Base-by-base conservation (phyloP, 2,113 vertebrate species). In the Elephantulus edwardii region DNA sequence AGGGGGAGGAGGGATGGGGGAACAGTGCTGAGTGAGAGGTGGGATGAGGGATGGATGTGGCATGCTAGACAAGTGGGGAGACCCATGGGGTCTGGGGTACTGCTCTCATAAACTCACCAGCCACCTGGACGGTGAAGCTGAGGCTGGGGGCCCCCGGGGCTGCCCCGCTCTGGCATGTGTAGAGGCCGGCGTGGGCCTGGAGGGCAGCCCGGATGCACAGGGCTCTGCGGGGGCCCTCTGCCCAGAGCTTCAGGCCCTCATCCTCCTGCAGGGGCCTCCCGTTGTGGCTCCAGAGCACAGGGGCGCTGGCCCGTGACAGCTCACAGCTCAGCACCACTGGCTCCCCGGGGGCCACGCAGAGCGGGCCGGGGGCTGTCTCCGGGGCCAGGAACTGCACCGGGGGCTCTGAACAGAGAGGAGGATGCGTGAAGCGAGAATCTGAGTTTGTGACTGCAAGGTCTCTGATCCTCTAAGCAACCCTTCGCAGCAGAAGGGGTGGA, bases 71-170 rank as follows among this genome's bases (percentile, higher is more conserved):
- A 81, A 60, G 76, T 1, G 1, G 83, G 64, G 74, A 28, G 6
- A n/a, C 26, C 6, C 30, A 22, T 8, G 79, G 64, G 24, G 2
- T 9, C 26, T 28, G 78, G 52, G 28, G 24, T 66, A 2, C 12
- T 22, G 5, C 33, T 42, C 77, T 14, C 16, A 83, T 64, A 5
- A 86, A 92, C 98, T 96, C 95, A 99, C 99, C 98, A 93, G 97
- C 92, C 48, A 99, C 98, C 85, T 98, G 98, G 35, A 99, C 94
- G 0, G 96, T 97, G 96, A 99, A 99, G 90, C 98, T 98, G 97
- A 98, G 98, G 28, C 97, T 96, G 2, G 96, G 96, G 60, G 90
- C 83, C 7, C 38, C 95, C 0, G 93, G 91, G 74, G 98, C 98
- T 33, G 97, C 95, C 26, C 96, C 89, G 0, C 98, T 96, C 6